Conservation (phyloP, 2,888 invertebrate species). For the Amitus sp. region DNA sequence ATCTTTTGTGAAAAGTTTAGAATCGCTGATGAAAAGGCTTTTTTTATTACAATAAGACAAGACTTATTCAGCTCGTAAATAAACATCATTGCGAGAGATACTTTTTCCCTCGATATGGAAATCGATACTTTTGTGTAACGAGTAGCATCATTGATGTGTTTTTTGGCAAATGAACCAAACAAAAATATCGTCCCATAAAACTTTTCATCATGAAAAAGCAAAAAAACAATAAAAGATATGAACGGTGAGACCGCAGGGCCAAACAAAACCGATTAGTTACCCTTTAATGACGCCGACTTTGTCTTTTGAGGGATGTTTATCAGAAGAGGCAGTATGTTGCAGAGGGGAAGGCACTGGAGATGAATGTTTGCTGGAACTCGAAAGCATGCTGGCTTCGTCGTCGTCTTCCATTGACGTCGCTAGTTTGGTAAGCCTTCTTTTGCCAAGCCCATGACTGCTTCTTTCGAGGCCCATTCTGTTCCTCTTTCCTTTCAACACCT, state of each 20-base stretch:
- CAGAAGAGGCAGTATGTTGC: conserved; percentile 52
- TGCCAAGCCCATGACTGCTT: conserved; percentile 50
- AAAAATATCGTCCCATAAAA: background rate
- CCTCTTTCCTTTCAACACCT: conserved; percentile 63
- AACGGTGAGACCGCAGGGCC: too few species aligned
- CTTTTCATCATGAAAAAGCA: too few species aligned
- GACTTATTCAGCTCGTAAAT: too few species aligned
- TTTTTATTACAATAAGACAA: too few species aligned
- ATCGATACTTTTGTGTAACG: background rate
- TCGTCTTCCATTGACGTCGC: conserved; percentile 61
- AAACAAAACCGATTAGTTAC: too few species aligned
- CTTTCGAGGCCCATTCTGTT: conserved; percentile 54
- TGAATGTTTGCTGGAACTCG: conserved; percentile 68
- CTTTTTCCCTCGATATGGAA: too few species aligned
- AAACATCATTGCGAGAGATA: too few species aligned
- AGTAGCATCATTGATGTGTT: background rate
- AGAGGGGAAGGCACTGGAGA: conserved; percentile 68
- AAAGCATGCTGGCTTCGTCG: conserved; percentile 63
- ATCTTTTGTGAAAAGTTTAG: too few species aligned
- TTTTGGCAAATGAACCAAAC: background rate
- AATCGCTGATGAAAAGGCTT: too few species aligned
- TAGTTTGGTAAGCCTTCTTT: conserved; percentile 55
- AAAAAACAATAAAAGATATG: too few species aligned
- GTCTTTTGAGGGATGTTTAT: conserved; percentile 53
- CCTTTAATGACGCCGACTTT: conserved; percentile 57